Evolutionary conservation across 2,113 vertebrate genomes (phyloP), one percentile per base, ranked within the genome.

Genomic region (Fukomys damarensis): DNA sequence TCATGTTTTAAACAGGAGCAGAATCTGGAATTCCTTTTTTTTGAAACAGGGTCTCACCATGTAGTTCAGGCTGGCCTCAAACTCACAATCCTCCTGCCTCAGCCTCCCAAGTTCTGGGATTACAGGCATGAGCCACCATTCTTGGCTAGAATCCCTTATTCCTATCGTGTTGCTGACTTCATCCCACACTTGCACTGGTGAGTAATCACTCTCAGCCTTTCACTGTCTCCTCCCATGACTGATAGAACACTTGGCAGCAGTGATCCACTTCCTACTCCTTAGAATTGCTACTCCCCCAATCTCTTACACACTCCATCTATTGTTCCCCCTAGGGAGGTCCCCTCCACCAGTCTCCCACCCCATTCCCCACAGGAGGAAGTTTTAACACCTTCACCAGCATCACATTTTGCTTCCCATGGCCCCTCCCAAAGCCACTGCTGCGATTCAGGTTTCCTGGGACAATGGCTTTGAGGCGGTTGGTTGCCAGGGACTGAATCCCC

Each of bases 211-310:
- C 38, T 9, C 46, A 7, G 77, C 13, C 10, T 49, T 24, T 28
- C 59, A 2, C 0, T 9, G 17, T 43, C 26, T 41, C 6, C 41
- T 38, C 56, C 22, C 35, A 4, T 1, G 68, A 41, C 68, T 46
- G 84, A 30, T 20, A 12, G n/a, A n/a, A 35, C n/a, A 19, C 76
- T 74, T 35, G 54, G 68, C 3, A 22, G 11, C 0, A n/a, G 58
- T 58, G 7, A 0, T 6, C 54, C 7, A 20, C 8, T 38, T 12
- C 77, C 12, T 2, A 5, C 41, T 11, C 35, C 43, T 38, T 11
- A 5, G 2, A 3, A 43, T 0, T 3, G 8, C 68, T 4, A 3
- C 24, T 46, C 61, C 56, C 9, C 1, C 43, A 3, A 26, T 17
- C 63, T 10, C n/a, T 9, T 11, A 38, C 35, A n/a, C 35, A 8